phyloP scores from a whole-genome alignment of 2,797 vertebrate species.

The Ibycter americanus region DNA sequence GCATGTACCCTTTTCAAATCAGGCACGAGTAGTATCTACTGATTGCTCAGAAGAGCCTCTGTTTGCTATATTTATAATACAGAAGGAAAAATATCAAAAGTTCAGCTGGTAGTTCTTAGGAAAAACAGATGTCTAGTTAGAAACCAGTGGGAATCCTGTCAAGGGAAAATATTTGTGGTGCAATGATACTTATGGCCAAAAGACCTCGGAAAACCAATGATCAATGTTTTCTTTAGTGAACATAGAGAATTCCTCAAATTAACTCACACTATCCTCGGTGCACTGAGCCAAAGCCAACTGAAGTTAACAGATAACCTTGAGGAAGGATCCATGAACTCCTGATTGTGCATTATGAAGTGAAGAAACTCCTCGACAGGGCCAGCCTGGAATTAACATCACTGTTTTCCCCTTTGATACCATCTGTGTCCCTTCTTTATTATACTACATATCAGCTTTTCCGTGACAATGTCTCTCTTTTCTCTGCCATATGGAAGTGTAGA shows the following conservation, averaged over 20 bases:
- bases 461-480: neutral
- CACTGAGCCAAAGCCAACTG: neutral
- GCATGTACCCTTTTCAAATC: neutral
- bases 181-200: neutral
- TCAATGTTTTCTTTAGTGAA: slow-evolving; percentile 29
- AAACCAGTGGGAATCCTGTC: slow-evolving; percentile 23
- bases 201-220: slow-evolving; percentile 25
- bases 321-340: neutral
- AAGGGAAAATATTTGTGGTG: slow-evolving; percentile 46
- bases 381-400: neutral
- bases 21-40: neutral
- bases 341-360: neutral
- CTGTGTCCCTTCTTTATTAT: neutral
- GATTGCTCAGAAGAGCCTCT: neutral
- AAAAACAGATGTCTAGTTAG: slow-evolving; percentile 49
- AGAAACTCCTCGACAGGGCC: neutral
- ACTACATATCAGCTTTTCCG: neutral
- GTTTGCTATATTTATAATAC: neutral
- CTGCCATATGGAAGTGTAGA: neutral
- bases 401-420: neutral
- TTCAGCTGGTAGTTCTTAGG: neutral
- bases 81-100: slow-evolving; percentile 4
- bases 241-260: neutral
- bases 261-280: neutral
- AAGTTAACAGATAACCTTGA: neutral